Evolutionary conservation across 2,797 vertebrate genomes (phyloP), one percentile per base, ranked within the genome.

Genomic region (Parambassis ranga): DNA sequence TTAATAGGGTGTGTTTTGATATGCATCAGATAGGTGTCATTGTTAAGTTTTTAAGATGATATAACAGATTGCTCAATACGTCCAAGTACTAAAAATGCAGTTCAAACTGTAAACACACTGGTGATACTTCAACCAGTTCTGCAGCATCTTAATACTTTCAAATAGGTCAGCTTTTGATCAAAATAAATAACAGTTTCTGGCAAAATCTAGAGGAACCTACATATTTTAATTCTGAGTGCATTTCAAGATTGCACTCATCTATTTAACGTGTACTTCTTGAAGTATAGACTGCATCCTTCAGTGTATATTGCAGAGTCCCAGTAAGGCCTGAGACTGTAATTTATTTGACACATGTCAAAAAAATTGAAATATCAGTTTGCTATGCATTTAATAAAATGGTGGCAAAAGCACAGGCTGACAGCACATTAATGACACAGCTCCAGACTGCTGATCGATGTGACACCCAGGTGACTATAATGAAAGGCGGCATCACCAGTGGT

Each of bases 301-400:
- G 2, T 19, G 33, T 41, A 26, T 22, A 38, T 4, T 48, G 27
- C 50, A n/a, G 15, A 10, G 13, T 31, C 14, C 37, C 60, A 48
- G 27, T 32, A 41, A 36, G 28, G 51, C 18, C 47, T 30, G 23
- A 48, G 42, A 62, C 19, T 59, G 35, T 27, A 27, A 68, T 66
- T 71, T 55, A 58, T 61, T 50, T 56, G 52, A 38, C 22, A 42
- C 22, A 14, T 27, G 11, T 65, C 23, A 46, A 71, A 49, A 53
- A 39, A 38, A 53, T 20, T 23, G 11, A 31, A 64, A 55, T 33
- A 70, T 39, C 6, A 6, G 7, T 30, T 60, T n/a, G 8, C 14
- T n/a, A 47, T 41, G 16, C 5, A 35, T 61, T 16, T 37, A 4
- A 67, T 48, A 20, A 70, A 32, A 66, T 24, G 10, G 42, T 13